phyloP scores from a whole-genome alignment of 1,140 invertebrate species.

The Penaeus chinensis region DNA sequence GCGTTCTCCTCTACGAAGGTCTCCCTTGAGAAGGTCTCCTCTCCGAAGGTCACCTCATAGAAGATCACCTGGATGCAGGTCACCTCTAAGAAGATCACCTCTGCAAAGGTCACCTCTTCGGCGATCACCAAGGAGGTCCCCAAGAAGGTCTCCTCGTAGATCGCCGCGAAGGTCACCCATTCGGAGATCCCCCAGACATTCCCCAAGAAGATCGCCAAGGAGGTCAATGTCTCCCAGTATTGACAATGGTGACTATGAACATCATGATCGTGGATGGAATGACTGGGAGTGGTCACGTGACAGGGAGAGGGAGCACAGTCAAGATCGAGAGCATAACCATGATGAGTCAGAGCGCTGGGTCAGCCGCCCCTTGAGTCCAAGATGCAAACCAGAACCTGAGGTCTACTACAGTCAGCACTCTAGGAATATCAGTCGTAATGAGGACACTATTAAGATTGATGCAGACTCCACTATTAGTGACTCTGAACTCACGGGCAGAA shows the following conservation, averaged over 20 bases:
- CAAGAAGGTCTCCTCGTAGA: slow-evolving; percentile 20
- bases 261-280: slow-evolving; percentile 19
- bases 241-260: slow-evolving; percentile 34
- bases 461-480: slow-evolving; percentile 72
- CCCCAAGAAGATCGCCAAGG: neutral
- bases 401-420: neutral
- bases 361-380: neutral
- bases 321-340: neutral
- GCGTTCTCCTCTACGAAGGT: slow-evolving; percentile 5
- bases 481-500: slow-evolving; percentile 66
- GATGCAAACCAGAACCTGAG: no score
- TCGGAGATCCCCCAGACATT: slow-evolving; percentile 22
- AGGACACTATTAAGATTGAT: slow-evolving; percentile 35
- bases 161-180: slow-evolving; percentile 40
- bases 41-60: slow-evolving; percentile 25
- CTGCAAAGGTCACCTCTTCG: slow-evolving; percentile 4
- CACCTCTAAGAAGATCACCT: slow-evolving; percentile 36
- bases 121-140: slow-evolving; percentile 36
- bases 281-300: slow-evolving; percentile 33
- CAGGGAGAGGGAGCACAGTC: neutral
- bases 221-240: slow-evolving; percentile 20
- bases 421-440: slow-evolving; percentile 19
- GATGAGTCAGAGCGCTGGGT: slow-evolving; percentile 11
- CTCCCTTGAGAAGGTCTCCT: slow-evolving; percentile 17
- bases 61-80: slow-evolving; percentile 27